Evolutionary conservation across 2,888 invertebrate species (phyloP), one percentile per base, ranked within the genome.

Genomic region (Chrysomela aeneicollis): DNA sequence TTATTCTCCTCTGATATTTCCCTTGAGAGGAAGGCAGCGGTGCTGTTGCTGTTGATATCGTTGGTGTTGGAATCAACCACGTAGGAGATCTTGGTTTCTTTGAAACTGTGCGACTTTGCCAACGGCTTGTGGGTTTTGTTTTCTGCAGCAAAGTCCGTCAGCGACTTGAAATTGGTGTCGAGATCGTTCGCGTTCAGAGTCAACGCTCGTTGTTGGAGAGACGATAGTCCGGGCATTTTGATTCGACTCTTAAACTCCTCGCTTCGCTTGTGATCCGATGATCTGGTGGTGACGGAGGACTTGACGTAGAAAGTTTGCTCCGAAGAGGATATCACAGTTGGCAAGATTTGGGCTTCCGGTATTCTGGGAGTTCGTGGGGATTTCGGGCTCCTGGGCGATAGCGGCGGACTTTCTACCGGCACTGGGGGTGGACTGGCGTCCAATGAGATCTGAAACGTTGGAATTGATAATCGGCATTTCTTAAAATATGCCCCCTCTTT

Each of bases 91-190:
- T 35, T 35, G 32, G 32, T 35, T 35, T 35, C 32, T 86, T 74
- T 87, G 81, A 92, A 91, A 76, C 91, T 92, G 69, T 90, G 89
- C 1, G 91, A 90, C 78, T 92, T 92, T 57, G 89, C 87, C 21
- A 91, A 86, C 19, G 88, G 86, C 79, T 87, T 87, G 26, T 81
- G 77, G 17, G 37, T 53, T 72, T 76, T 74, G 9, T 68, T 69
- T 12, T 52, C 55, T n/a, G 74, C 59, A 75, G n/a, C n/a, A n/a
- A 76, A 60, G 63, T 82, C 80, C 21, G 79, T 82, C 30, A 83
- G 69, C 0, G 82, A 82, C 62, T 79, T 81, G 67, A 80, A 82
- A 17, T 75, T 72, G 60, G 73, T 69, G 58, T 78, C 78, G 42
- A 77, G 74, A 53, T 77, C 76, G 37, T 77, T n/a, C n/a, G n/a